phyloP scores from a whole-genome alignment of 2,113 vertebrate genomes.

The Solea senegalensis region DNA sequence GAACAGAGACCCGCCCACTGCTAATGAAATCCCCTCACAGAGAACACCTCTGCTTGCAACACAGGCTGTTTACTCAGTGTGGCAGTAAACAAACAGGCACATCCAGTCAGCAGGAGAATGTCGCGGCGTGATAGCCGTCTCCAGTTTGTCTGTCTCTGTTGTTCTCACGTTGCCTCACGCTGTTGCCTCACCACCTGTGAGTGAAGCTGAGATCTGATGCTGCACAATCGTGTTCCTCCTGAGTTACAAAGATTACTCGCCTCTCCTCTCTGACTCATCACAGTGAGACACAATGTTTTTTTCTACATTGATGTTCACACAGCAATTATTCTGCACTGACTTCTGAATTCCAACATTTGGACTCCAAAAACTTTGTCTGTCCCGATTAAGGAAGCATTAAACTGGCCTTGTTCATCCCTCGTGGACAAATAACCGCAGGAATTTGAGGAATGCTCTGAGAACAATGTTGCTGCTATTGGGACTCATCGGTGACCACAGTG shows the following conservation, averaged over 20 bases:
- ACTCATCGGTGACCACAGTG: constrained; percentile 50
- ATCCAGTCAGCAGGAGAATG: constrained; percentile 64
- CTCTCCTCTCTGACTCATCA: neutral
- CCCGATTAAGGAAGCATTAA: constrained; percentile 46
- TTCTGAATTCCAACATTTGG: constrained; percentile 1
- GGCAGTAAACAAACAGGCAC: constrained; percentile 41
- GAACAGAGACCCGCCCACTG: neutral
- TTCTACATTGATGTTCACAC: neutral
- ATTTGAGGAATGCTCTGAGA: constrained; percentile 72
- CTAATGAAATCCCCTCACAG: constrained; percentile 11
- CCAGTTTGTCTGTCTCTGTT: constrained; percentile 42
- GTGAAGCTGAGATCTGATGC: neutral
- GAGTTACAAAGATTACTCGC: neutral
- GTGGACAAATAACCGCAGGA: constrained; percentile 75
- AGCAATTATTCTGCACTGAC: neutral
- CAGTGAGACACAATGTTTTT: no score
- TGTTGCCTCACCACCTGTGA: neutral
- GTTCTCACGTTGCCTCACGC: constrained; percentile 28
- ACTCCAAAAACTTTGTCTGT: constrained; percentile 11
- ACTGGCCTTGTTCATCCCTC: constrained; percentile 65
- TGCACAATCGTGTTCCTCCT: constrained; percentile 2
- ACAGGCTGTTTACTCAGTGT: constrained; percentile 35
- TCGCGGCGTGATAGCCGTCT: constrained; percentile 24
- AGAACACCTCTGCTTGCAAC: constrained; percentile 28
- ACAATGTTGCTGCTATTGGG: constrained; percentile 70